phyloP scores from a whole-genome alignment of 2,797 vertebrate species.

The Tenualosa thibaudeaui region DNA sequence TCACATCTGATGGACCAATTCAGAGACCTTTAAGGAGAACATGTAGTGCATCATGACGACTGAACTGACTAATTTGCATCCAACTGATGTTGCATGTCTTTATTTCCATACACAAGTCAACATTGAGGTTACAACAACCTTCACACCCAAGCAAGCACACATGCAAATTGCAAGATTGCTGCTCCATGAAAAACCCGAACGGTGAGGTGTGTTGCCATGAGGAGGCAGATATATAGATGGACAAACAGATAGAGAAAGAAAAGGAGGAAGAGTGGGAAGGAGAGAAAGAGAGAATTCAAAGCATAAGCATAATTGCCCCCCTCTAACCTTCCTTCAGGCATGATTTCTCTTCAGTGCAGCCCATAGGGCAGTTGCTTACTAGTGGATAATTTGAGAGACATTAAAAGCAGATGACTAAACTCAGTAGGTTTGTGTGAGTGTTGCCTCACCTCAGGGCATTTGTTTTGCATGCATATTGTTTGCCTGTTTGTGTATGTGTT shows the following conservation, averaged over 20 bases:
- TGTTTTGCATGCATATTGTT: slow-evolving; percentile 68
- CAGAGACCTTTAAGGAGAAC: background rate
- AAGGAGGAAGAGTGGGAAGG: background rate
- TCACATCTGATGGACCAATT: slow-evolving; percentile 5
- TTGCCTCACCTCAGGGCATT: slow-evolving; percentile 59
- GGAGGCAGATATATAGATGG: slow-evolving; percentile 30
- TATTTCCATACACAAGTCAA: slow-evolving; percentile 25
- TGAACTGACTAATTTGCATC: background rate
- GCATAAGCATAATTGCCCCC: slow-evolving; percentile 57
- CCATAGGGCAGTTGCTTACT: slow-evolving; percentile 59
- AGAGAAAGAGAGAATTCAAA: slow-evolving; percentile 39
- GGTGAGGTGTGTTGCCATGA: background rate
- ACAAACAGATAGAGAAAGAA: background rate
- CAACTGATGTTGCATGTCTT: slow-evolving; percentile 6
- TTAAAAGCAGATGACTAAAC: slow-evolving; percentile 59
- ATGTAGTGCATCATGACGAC: background rate
- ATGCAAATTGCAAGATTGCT: slow-evolving; percentile 7
- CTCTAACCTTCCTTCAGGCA: slow-evolving; percentile 51
- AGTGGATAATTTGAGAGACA: slow-evolving; percentile 49
- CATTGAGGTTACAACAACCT: background rate
- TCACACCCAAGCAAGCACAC: slow-evolving; percentile 4
- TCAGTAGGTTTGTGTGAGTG: slow-evolving; percentile 52
- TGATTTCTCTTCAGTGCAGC: slow-evolving; percentile 54
- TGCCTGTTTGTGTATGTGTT: slow-evolving; percentile 48
- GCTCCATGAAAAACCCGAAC: background rate